Evolutionary conservation across 2,888 invertebrate genomes (phyloP).

Genomic region (Mellilla xanthometata): DNA sequence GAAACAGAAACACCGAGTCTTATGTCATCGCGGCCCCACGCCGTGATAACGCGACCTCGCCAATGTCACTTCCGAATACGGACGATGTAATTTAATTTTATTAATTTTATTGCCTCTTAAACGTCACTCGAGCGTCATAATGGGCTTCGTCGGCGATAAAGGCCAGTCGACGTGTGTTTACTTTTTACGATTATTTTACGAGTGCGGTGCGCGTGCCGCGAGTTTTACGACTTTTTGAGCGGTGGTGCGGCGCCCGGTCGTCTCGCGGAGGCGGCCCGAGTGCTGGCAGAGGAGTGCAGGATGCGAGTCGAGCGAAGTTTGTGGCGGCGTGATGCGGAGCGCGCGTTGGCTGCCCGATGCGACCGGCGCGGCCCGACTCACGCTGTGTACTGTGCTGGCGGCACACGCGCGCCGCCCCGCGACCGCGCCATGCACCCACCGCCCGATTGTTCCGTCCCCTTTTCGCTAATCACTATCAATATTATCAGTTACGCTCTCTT

Average conservation of each 20-base stretch:
- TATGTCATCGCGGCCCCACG: constrained; percentile 79
- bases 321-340: constrained; percentile 63
- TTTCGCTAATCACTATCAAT: constrained; percentile 82
- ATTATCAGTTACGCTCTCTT: constrained; percentile 79
- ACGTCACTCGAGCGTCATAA: constrained; percentile 82
- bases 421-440: constrained; percentile 39
- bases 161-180: constrained; percentile 79
- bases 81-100: constrained; percentile 74
- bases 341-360: constrained; percentile 61
- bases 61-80: constrained; percentile 73
- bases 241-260: constrained; percentile 62
- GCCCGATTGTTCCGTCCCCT: constrained; percentile 78
- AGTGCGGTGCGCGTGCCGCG: constrained; percentile 74
- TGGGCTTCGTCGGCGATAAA: constrained; percentile 78
- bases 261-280: constrained; percentile 45
- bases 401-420: constrained; percentile 79
- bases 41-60: constrained; percentile 77
- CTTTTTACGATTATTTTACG: constrained; percentile 83
- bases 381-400: constrained; percentile 85
- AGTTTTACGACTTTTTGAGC: constrained; percentile 79
- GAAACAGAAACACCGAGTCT: constrained; percentile 37
- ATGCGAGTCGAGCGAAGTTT: constrained; percentile 72
- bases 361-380: constrained; percentile 85
- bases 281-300: constrained; percentile 40
- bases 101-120: constrained; percentile 81